Evolutionary conservation across 2,888 invertebrate genomes (phyloP).

Genomic region (Thereva unica): DNA sequence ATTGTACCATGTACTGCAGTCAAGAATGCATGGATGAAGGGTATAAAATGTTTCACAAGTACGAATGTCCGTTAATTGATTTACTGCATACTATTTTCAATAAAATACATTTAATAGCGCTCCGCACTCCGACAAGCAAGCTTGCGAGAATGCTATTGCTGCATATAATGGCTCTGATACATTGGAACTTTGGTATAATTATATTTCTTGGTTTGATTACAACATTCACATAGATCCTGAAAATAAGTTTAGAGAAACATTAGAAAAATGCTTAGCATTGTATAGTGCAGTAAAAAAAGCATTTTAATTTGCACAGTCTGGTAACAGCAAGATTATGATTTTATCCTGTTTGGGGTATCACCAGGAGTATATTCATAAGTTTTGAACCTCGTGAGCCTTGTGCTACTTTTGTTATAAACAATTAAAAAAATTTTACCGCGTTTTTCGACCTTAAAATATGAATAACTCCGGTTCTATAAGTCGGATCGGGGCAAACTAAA

Average conservation of each 20-base stretch:
- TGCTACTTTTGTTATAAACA: too few species aligned
- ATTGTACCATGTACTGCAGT: slow-evolving; percentile 56
- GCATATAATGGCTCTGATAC: slow-evolving; percentile 87
- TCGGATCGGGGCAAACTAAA: too few species aligned
- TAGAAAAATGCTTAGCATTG: slow-evolving; percentile 79
- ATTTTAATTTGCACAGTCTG: too few species aligned
- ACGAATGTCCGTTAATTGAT: slow-evolving; percentile 75
- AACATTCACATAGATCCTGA: slow-evolving; percentile 75
- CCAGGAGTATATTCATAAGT: too few species aligned
- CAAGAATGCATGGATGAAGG: slow-evolving; percentile 60
- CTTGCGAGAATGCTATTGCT: slow-evolving; percentile 81
- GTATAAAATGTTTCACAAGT: slow-evolving; percentile 70
- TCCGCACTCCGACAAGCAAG: slow-evolving; percentile 69
- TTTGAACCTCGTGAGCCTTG: too few species aligned
- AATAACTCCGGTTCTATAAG: too few species aligned
- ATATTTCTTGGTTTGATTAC: slow-evolving; percentile 92
- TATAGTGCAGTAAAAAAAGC: too few species aligned
- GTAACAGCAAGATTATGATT: too few species aligned
- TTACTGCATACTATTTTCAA: slow-evolving; percentile 65
- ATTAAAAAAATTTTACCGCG: too few species aligned
- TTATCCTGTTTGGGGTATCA: too few species aligned
- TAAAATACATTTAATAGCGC: slow-evolving; percentile 71
- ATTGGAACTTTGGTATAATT: slow-evolving; percentile 85
- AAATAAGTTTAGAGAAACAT: slow-evolving; percentile 83
- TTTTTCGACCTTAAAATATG: too few species aligned